A percentile compares a stretch with the other conserved stretches of the same genome.
These are phyloP conservation scores for Rhagium mordax DNA, from an alignment of 2,888 invertebrate genomes.

Conservation along the genomic window DNA sequence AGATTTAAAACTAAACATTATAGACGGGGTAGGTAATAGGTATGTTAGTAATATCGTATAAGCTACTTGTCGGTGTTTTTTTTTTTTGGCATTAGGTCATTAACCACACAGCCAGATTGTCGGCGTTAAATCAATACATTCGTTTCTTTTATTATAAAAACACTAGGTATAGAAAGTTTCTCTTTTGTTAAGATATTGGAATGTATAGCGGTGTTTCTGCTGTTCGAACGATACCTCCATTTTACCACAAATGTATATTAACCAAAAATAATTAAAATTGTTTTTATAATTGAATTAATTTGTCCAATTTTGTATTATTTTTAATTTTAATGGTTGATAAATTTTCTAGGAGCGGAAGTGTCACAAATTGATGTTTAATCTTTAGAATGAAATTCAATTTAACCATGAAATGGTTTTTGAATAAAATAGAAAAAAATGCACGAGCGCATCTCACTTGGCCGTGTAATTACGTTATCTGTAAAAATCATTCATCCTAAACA, in stretches of 20 bases:
- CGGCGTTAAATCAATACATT: not conserved
- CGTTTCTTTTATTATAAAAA: not conserved
- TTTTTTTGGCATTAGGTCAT: too few species aligned
- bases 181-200: not conserved
- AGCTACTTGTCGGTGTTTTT: not conserved
- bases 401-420: constrained; percentile 43
- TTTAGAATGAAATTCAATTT: constrained; percentile 47
- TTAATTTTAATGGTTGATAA: constrained; percentile 25
- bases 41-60: not conserved
- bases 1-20: too few species aligned
- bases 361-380: constrained; percentile 32
- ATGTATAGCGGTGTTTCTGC: not conserved
- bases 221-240: not conserved
- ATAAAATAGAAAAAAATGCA: constrained; percentile 45
- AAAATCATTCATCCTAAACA: constrained; percentile 49
- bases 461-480: constrained; percentile 50
- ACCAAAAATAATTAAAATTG: constrained; percentile 16
- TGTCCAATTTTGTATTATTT: constrained; percentile 9
- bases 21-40: too few species aligned
- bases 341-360: constrained; percentile 18
- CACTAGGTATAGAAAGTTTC: constrained; percentile 17
- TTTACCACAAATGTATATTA: not conserved
- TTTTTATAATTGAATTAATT: constrained; percentile 27
- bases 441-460: constrained; percentile 47
- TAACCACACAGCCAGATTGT: too few species aligned